Evolutionary conservation across 2,888 invertebrate species (phyloP).

Genomic region (Petrophora chlorosata): DNA sequence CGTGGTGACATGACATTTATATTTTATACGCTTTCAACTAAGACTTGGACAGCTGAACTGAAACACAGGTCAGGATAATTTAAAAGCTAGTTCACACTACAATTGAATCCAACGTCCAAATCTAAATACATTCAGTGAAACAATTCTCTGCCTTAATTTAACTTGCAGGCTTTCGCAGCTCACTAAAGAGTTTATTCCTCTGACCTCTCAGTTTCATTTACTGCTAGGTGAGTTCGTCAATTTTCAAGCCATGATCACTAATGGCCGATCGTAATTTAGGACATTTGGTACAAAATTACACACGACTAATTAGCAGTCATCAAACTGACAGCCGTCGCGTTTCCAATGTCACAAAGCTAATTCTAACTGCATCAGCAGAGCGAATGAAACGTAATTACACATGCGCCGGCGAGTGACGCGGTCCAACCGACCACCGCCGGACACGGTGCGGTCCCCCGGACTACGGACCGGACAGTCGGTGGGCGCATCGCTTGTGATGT

Average conservation of each 20-base stretch:
- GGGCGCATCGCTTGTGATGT: constrained; percentile 49
- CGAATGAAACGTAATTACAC: constrained; percentile 52
- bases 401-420: constrained; percentile 31
- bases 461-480: not conserved
- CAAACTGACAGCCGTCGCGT: constrained; percentile 28
- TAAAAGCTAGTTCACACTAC: not conserved
- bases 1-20: too few relatives aligned
- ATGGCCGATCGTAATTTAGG: constrained; percentile 19
- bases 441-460: constrained; percentile 3
- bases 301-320: constrained; percentile 31
- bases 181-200: too few relatives aligned
- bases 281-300: constrained; percentile 13
- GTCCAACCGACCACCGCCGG: not conserved
- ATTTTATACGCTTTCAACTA: too few relatives aligned
- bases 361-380: constrained; percentile 43
- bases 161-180: too few relatives aligned
- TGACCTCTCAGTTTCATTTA: not conserved
- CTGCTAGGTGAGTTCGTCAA: not conserved
- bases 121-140: not conserved
- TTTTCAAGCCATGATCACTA: constrained; percentile 4
- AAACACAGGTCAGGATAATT: too few relatives aligned
- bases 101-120: not conserved
- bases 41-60: too few relatives aligned
- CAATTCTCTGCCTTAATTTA: not conserved
- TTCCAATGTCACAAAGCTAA: constrained; percentile 41